Conservation (phyloP, 2,888 invertebrate species). For the Uloborus plumipes region DNA sequence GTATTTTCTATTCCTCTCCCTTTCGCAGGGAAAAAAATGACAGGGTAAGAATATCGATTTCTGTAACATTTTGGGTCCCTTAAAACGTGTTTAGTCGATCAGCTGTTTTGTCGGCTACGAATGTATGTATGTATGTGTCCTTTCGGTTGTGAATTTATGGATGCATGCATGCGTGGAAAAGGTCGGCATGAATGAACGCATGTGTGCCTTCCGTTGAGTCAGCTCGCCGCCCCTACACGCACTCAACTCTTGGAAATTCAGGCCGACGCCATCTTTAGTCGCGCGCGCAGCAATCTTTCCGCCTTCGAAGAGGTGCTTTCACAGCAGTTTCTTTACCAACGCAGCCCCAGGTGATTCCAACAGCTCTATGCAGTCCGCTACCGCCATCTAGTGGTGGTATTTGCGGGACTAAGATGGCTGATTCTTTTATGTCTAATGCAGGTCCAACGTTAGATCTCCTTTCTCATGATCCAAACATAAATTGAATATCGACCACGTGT, state of each 20-base stretch:
- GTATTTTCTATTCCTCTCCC: neutral
- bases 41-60: constrained; percentile 42
- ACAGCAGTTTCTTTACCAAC: too few relatives aligned
- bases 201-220: constrained; percentile 39
- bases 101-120: constrained; percentile 50
- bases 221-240: constrained; percentile 4
- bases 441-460: too few relatives aligned
- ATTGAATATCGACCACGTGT: too few relatives aligned
- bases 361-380: neutral
- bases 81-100: constrained; percentile 54
- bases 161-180: constrained; percentile 61
- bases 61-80: constrained; percentile 35
- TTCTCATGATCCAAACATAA: too few relatives aligned
- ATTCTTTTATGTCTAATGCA: too few relatives aligned
- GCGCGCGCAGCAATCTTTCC: neutral
- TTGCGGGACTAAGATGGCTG: too few relatives aligned
- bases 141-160: constrained; percentile 62
- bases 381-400: constrained; percentile 35
- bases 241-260: constrained; percentile 26
- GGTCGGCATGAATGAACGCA: constrained; percentile 59
- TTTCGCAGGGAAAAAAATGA: constrained; percentile 3
- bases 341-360: constrained; percentile 6
- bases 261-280: constrained; percentile 50
- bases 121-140: constrained; percentile 45
- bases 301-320: neutral